Percentiles rank a stretch among this genome's conserved stretches.
phyloP scores from a whole-genome alignment of 2,888 invertebrate species.

The Orthosia gracilis region DNA sequence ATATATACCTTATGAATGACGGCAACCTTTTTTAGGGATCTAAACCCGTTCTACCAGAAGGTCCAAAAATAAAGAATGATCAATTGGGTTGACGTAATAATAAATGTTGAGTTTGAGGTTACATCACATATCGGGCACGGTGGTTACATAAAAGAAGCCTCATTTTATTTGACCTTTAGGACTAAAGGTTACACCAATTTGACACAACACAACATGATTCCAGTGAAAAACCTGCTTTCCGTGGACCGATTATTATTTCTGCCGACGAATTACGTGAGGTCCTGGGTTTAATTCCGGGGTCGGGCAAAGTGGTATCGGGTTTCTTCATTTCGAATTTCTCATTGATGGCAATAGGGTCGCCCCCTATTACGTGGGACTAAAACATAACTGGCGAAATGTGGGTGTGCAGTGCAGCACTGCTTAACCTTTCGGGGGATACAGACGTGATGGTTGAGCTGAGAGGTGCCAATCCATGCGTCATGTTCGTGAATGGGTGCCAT shows the following conservation, averaged over 20 bases:
- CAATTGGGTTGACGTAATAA: not conserved
- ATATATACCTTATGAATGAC: not conserved
- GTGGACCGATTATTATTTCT: not conserved
- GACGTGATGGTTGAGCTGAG: too few species aligned
- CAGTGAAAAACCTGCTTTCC: not conserved
- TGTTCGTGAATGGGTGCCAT: too few species aligned
- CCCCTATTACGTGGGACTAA: too few species aligned
- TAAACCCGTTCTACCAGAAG: not conserved
- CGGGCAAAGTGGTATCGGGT: too few species aligned
- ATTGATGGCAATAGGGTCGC: too few species aligned
- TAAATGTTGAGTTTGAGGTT: not conserved
- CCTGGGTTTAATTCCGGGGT: too few species aligned
- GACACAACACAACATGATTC: not conserved
- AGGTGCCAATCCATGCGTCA: too few species aligned
- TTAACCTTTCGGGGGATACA: too few species aligned
- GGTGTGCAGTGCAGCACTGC: too few species aligned
- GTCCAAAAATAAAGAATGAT: slow-evolving; percentile 8
- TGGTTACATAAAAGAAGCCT: slow-evolving; percentile 10
- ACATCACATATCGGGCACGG: not conserved
- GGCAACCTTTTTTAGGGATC: not conserved
- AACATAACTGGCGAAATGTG: too few species aligned
- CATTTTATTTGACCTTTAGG: slow-evolving; percentile 1
- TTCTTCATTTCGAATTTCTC: too few species aligned
- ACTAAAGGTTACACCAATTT: slow-evolving; percentile 33
- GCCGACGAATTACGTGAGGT: not conserved